phyloP scores from a whole-genome alignment of 2,888 invertebrate species.

The Argyresthia albistria region DNA sequence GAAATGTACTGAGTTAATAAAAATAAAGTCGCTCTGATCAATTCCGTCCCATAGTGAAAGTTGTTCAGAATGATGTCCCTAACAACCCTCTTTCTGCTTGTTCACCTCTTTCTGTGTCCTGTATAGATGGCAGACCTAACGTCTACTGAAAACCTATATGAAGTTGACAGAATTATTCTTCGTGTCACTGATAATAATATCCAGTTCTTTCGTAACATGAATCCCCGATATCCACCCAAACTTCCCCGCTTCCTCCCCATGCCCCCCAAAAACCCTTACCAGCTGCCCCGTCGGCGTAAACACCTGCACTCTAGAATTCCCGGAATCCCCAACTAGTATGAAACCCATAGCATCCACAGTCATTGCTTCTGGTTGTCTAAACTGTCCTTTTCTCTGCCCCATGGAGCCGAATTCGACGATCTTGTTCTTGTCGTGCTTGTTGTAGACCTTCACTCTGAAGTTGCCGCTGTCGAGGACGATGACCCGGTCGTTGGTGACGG shows the following conservation, averaged over 20 bases:
- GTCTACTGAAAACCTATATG: constrained; percentile 22
- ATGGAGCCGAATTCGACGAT: constrained; percentile 76
- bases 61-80: too few relatives aligned
- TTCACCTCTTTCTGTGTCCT: too few relatives aligned
- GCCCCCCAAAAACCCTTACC: constrained; percentile 76
- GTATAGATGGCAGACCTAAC: too few relatives aligned
- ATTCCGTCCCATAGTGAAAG: too few relatives aligned
- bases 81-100: too few relatives aligned
- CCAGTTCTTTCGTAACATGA: constrained; percentile 71
- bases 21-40: too few relatives aligned
- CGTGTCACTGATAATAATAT: constrained; percentile 75
- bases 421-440: constrained; percentile 62
- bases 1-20: too few relatives aligned
- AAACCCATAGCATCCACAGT: constrained; percentile 81
- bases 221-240: constrained; percentile 82
- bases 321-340: constrained; percentile 84
- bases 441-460: constrained; percentile 76
- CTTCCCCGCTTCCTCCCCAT: constrained; percentile 55
- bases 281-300: constrained; percentile 80
- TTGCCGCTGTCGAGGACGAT: constrained; percentile 80
- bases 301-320: constrained; percentile 82
- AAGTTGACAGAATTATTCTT: constrained; percentile 66
- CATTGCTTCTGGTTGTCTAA: constrained; percentile 81
- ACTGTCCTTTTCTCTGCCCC: constrained; percentile 78
- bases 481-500: constrained; percentile 69